These are phyloP conservation scores for Acronicta aceris DNA, from an alignment of 2,888 invertebrate species.

Conservation along the genomic window DNA sequence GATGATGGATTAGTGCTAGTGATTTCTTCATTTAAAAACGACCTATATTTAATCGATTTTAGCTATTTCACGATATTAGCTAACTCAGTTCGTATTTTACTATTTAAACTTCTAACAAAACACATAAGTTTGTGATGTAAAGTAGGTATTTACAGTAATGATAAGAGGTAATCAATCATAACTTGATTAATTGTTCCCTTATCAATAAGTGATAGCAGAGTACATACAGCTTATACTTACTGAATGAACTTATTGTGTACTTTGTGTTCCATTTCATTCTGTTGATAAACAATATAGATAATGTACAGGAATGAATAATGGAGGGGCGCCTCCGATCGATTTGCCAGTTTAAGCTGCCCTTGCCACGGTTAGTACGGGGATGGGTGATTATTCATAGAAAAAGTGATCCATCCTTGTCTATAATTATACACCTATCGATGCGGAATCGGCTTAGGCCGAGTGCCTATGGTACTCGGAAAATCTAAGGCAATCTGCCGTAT, in stretches of 20 bases:
- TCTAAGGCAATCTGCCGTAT: too few relatives aligned
- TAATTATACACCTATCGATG: too few relatives aligned
- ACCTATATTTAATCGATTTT: neutral
- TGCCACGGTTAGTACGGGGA: neutral
- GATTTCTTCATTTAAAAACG: neutral
- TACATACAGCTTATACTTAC: constrained; percentile 21
- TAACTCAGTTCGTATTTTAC: neutral
- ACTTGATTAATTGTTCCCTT: constrained; percentile 67
- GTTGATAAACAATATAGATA: constrained; percentile 24
- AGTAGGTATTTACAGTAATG: constrained; percentile 14
- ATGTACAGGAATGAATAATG: constrained; percentile 10
- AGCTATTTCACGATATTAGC: neutral
- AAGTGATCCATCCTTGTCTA: neutral
- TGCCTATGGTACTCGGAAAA: too few relatives aligned
- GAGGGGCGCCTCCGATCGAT: neutral
- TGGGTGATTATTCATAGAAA: neutral
- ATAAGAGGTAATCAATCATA: constrained; percentile 65
- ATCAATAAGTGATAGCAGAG: constrained; percentile 53
- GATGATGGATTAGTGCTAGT: neutral
- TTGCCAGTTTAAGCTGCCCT: neutral
- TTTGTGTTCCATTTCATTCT: constrained; percentile 38
- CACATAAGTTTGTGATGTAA: constrained; percentile 15
- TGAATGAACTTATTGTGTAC: constrained; percentile 47
- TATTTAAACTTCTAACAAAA: constrained; percentile 5
- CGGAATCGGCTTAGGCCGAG: too few relatives aligned